Base-by-base conservation (phyloP, 2,888 invertebrate genomes). In the Scaptomyza reducta region DNA sequence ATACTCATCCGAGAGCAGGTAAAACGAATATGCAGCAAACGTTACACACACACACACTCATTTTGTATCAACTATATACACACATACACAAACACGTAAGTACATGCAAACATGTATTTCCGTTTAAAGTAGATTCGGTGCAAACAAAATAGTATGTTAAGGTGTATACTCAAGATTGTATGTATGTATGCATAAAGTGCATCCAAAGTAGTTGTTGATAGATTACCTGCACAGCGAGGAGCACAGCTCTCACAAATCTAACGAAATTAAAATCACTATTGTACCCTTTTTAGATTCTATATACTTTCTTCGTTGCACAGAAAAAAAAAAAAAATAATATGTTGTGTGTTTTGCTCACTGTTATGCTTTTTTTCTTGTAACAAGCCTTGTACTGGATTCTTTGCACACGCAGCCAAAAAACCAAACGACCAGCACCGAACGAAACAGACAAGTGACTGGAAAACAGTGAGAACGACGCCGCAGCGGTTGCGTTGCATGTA, bases 401-500 rank as follows among this genome's bases (percentile, higher is more conserved):
- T 25, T 16, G 22, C 44, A 45, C 33, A 44, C 56, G 42, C 50
- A 61, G 31, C 45, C 27, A 27, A 49, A 49, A 69, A 33, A 46
- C 29, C 49, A 55, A 65, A 74, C 70, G 13, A 70, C 74, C 74
- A 57, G 38, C 74, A 57, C 59, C 50, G 61, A 73, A 42, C 62
- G 63, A 58, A 66, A 60, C 70, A 57, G 65, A 63, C 75, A 73
- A 76, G 70, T 75, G 73, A 76, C 75, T 75, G 74, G 57, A 68
- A 74, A 64, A 51, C 67, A 42, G 46, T 51, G 60, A 74, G 74
- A 71, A 74, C 71, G 71, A 45, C 53, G 59, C 74, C 51, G 70
- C 46, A 57, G 70, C 70, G 66, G 73, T 55, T 41, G 62, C 56
- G 49, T 66, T 74, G 73, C 74, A 74, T 27, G 47, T 35, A 51